Conservation (phyloP, 1,140 invertebrate species). For the Panulirus ornatus region DNA sequence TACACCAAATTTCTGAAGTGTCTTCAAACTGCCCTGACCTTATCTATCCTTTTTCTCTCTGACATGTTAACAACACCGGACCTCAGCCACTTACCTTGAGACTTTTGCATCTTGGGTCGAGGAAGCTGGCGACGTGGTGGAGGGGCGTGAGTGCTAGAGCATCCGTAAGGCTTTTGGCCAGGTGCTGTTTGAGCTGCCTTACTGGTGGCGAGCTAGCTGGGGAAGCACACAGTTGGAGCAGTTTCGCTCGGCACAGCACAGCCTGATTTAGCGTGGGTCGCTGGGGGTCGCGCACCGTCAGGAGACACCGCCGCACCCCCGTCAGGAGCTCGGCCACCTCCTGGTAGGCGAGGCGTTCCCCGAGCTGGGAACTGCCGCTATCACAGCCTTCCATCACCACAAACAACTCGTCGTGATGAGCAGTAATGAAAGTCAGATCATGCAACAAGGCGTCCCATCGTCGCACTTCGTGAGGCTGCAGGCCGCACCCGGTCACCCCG, state of each 20-base stretch:
- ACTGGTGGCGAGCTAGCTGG: constrained; percentile 59
- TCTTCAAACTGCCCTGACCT: no score
- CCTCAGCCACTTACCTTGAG: constrained; percentile 72
- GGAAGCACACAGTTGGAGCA: constrained; percentile 72
- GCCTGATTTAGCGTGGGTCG: constrained; percentile 74
- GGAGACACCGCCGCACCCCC: constrained; percentile 69
- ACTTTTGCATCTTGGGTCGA: constrained; percentile 73
- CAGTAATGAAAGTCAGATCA: constrained; percentile 72
- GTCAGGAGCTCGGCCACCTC: constrained; percentile 70
- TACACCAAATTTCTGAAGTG: no score
- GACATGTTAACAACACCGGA: no score
- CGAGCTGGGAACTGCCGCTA: constrained; percentile 40
- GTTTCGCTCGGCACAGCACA: constrained; percentile 73
- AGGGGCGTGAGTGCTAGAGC: constrained; percentile 71
- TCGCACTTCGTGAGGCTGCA: constrained; percentile 63
- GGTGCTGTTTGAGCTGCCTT: constrained; percentile 70
- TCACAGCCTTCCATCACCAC: constrained; percentile 63
- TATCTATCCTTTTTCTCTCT: no score
- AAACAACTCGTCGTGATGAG: constrained; percentile 69
- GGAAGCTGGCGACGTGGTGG: constrained; percentile 74
- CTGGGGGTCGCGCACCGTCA: constrained; percentile 69
- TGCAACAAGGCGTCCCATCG: constrained; percentile 74
- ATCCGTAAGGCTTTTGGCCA: constrained; percentile 62
- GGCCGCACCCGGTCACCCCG: constrained; percentile 64
- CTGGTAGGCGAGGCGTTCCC: constrained; percentile 69